Percentiles rank a stretch among this genome's conserved stretches.
These are phyloP conservation scores for Pipistrellus nathusii DNA, from an alignment of 2,797 vertebrate genomes.

Conservation along the genomic window DNA sequence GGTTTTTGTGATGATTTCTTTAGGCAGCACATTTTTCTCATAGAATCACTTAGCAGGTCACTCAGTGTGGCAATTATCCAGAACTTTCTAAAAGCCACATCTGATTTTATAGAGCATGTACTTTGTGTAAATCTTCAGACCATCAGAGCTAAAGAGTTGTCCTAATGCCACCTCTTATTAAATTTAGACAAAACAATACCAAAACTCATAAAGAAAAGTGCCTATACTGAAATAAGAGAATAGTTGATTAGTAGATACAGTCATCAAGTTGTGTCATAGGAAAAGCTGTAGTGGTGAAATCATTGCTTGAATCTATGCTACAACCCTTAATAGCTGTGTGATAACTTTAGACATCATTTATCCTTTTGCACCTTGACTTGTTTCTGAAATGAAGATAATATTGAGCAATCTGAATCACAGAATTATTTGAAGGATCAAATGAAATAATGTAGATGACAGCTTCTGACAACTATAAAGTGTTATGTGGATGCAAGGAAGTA, in stretches of 20 bases:
- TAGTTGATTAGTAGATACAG: background rate
- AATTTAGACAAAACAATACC: background rate
- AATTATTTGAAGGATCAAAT: conserved; percentile 22
- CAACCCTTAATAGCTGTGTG: background rate
- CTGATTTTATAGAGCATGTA: background rate
- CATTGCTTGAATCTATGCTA: background rate
- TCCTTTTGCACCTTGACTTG: background rate
- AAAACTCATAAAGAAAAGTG: background rate
- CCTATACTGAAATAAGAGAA: background rate
- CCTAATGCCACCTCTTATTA: background rate
- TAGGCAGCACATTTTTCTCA: background rate
- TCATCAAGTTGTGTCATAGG: background rate
- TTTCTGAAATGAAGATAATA: conserved; percentile 32
- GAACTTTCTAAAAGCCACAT: background rate
- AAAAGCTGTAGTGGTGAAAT: background rate
- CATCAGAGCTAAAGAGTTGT: background rate
- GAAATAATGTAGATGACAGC: background rate
- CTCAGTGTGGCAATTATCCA: background rate
- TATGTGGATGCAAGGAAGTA: background rate
- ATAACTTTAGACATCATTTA: background rate
- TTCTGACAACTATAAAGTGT: background rate
- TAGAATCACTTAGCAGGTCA: background rate
- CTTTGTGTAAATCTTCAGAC: background rate
- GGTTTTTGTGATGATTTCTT: background rate
- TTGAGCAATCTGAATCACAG: background rate